These are phyloP conservation scores for Brachionus rotundiformis DNA, from an alignment of 1,140 invertebrate genomes.

Conservation along the genomic window DNA sequence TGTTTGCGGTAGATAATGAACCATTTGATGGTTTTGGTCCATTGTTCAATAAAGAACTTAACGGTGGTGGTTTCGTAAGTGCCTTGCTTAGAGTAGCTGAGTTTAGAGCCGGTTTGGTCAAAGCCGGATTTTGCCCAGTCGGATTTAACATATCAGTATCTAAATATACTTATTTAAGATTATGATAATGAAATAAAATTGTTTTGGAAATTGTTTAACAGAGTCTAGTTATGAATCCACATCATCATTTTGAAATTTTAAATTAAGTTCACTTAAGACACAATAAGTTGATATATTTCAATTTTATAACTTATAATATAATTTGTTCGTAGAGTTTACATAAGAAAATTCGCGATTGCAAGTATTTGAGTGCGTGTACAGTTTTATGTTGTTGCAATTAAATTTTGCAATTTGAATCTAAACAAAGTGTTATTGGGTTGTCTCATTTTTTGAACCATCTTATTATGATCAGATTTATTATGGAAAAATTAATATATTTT, in stretches of 20 bases:
- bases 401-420: slow-evolving; percentile 20
- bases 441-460: not conserved
- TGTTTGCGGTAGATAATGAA: slow-evolving; percentile 2
- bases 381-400: not conserved
- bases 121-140: not conserved
- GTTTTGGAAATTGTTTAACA: not conserved
- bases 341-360: slow-evolving; percentile 41
- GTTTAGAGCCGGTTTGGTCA: not conserved
- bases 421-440: not conserved
- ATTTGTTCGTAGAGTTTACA: not conserved
- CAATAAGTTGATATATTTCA: not conserved
- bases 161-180: not conserved
- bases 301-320: not conserved
- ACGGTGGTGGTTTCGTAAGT: slow-evolving; percentile 27
- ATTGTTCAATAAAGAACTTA: not conserved
- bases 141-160: slow-evolving; percentile 1
- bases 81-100: slow-evolving; percentile 42
- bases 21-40: not conserved
- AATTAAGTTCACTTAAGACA: not conserved
- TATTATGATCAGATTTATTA: no score
- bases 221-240: slow-evolving; percentile 40
- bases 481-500: no score
- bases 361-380: not conserved
- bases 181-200: not conserved
- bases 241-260: slow-evolving; percentile 6